Evolutionary conservation across 2,888 invertebrate species (phyloP), one percentile per base, ranked within the genome.

Genomic region (Ferrisia virgata): DNA sequence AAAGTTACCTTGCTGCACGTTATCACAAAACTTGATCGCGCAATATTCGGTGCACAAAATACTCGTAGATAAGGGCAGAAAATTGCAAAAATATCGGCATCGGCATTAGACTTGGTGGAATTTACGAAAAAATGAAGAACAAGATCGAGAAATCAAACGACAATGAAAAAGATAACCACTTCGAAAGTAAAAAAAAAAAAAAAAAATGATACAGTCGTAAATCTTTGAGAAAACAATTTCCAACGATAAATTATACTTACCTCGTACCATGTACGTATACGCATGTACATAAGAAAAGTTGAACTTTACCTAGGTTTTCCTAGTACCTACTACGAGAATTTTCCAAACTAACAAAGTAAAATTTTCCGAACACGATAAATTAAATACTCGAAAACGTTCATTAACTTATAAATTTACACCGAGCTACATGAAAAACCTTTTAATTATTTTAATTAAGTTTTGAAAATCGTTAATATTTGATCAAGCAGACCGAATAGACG

Each of bases 381-480:
- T 64, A 64, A 64, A 64, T 64, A 64, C 58, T 64, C 28, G 25
- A 64, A 64, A 64, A 64, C 58, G 58, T 72, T 72, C 72, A 36
- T 72, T 72, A 72, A 31, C 33, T 72, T 72, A 72, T 36, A 72
- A 72, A 72, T 72, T 72, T 72, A 72, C 72, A 72, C 33, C 72
- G 36, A 72, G 72, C 31, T 33, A 28, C 58, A 72, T 72, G 33
- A 33, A 72, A 72, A 33, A 31, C 72, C 33, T 72, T 72, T 72
- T 72, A 72, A 72, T 72, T 72, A 72, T 72, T 72, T 72, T 36
- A 72, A 72, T 72, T 33, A 72, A 31, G 72, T 72, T 72, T 72
- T 72, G 33, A 33, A 72, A 72, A 72, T 72, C 72, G 72, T 72
- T 72, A 72, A 72, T 72, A 72, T 72, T 72, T 72, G 72, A 72